Percentiles rank a stretch among this genome's conserved stretches.
Evolutionary conservation across 2,113 vertebrate species (phyloP).

Genomic region (Glareola pratincola): DNA sequence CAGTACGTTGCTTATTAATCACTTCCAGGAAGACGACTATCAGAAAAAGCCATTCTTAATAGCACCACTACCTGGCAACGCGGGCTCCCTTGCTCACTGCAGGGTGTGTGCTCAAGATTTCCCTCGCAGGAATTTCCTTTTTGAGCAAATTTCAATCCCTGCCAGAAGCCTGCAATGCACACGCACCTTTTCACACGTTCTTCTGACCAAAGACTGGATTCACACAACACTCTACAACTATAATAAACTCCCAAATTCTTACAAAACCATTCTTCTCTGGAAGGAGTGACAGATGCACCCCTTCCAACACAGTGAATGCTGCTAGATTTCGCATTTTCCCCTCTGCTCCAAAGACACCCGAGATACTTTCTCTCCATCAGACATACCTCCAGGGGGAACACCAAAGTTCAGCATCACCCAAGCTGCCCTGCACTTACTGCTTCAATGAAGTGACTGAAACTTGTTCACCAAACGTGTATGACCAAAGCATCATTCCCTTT

Average conservation of each 20-base stretch:
- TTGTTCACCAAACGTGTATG: rapidly evolving
- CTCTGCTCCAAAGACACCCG: not conserved
- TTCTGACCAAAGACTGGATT: not conserved
- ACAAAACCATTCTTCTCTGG: not conserved
- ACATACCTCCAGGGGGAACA: rapidly evolving
- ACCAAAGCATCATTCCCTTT: not conserved
- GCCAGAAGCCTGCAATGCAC: not conserved
- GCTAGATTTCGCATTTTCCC: not conserved
- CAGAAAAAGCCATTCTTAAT: conserved; percentile 1
- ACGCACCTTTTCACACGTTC: not conserved
- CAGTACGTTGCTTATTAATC: conserved; percentile 4
- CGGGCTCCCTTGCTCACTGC: not conserved
- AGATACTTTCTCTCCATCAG: not conserved
- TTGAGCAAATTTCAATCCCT: not conserved
- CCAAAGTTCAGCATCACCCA: not conserved
- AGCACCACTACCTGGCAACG: not conserved
- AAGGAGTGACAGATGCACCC: not conserved
- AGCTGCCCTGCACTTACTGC: not conserved
- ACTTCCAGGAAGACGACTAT: conserved; percentile 16
- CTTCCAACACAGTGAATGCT: not conserved
- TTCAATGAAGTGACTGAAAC: not conserved
- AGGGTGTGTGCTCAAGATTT: not conserved
- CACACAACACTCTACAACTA: not conserved
- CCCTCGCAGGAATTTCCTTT: not conserved
- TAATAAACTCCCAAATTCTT: not conserved